Evolutionary conservation across 2,888 invertebrate genomes (phyloP).

Genomic region (Elysia crispata): DNA sequence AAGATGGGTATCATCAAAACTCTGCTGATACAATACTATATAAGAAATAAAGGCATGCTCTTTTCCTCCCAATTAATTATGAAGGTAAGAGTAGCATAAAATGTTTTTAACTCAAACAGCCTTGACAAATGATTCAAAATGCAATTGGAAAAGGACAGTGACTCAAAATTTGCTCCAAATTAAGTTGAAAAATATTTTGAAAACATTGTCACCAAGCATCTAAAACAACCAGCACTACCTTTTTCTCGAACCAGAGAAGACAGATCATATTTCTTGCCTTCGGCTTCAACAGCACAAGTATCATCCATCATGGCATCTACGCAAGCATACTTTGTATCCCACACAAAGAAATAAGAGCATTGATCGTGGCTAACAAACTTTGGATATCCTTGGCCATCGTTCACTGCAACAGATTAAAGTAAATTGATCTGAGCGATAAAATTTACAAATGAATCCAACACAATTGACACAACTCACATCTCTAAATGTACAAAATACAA

Average conservation of each 20-base stretch:
- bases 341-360: conserved; percentile 70
- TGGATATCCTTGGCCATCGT: conserved; percentile 66
- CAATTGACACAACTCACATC: too few species aligned
- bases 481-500: too few species aligned
- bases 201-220: too few species aligned
- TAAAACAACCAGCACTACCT: conserved; percentile 51
- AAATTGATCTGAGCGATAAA: too few species aligned
- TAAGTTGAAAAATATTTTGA: neutral
- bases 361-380: conserved; percentile 63
- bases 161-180: neutral
- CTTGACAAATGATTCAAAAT: too few species aligned
- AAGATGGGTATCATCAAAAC: too few species aligned
- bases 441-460: too few species aligned
- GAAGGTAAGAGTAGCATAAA: too few species aligned
- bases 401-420: conserved; percentile 23
- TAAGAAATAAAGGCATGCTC: too few species aligned
- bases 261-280: conserved; percentile 65
- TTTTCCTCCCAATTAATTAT: too few species aligned
- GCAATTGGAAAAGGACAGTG: neutral
- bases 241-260: conserved; percentile 60
- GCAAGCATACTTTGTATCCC: conserved; percentile 71
- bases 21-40: too few species aligned
- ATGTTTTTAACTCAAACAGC: too few species aligned
- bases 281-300: conserved; percentile 59
- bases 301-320: conserved; percentile 59